phyloP scores from a whole-genome alignment of 2,797 vertebrate genomes.

The Pelodytes ibericus region DNA sequence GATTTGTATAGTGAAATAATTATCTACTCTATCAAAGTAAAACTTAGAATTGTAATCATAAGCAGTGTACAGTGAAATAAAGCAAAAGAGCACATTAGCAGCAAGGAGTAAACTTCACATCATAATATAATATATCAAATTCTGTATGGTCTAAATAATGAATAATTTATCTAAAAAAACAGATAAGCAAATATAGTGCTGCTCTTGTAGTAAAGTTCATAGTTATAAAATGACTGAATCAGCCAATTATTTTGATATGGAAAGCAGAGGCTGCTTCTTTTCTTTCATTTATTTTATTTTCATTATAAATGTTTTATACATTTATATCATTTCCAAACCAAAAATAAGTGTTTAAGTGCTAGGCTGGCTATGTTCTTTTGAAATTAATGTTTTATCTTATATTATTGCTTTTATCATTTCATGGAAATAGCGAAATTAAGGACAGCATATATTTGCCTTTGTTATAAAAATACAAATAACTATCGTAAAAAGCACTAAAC shows the following conservation, averaged over 20 bases:
- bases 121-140: neutral
- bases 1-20: too few relatives aligned
- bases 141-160: conserved; percentile 9
- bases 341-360: neutral
- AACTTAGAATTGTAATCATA: too few relatives aligned
- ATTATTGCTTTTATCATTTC: neutral
- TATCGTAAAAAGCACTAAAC: too few relatives aligned
- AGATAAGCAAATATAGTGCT: conserved; percentile 27
- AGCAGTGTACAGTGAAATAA: too few relatives aligned
- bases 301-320: conserved; percentile 37
- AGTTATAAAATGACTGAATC: conserved; percentile 14
- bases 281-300: neutral
- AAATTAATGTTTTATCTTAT: neutral
- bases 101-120: conserved; percentile 12
- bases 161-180: conserved; percentile 37
- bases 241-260: conserved; percentile 33
- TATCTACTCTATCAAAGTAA: too few relatives aligned
- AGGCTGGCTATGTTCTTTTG: neutral
- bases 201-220: conserved; percentile 14
- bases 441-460: too few relatives aligned
- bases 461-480: too few relatives aligned
- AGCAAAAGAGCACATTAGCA: too few relatives aligned
- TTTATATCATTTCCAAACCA: neutral
- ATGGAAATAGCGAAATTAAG: neutral
- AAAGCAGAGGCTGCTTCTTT: neutral